Conservation (phyloP, 2,888 invertebrate genomes). For the Homarus gammarus region DNA sequence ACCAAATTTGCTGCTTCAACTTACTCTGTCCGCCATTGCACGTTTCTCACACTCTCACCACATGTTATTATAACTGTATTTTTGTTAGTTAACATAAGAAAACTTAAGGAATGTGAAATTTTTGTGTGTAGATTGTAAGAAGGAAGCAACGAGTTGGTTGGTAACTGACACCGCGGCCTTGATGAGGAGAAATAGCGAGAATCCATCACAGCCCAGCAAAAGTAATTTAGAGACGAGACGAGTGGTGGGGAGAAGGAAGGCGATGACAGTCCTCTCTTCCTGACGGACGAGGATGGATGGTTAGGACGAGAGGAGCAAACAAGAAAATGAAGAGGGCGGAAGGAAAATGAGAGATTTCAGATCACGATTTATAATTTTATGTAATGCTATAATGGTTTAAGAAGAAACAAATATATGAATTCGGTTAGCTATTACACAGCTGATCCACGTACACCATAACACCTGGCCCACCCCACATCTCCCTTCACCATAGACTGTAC, state of each 20-base stretch:
- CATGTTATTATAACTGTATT: too few relatives aligned
- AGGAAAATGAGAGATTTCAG: too few relatives aligned
- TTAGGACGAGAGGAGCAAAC: background rate
- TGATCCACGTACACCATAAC: too few relatives aligned
- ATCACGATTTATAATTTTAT: too few relatives aligned
- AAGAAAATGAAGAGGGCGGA: background rate
- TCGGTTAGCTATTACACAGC: too few relatives aligned
- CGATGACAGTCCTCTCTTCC: conserved; percentile 25
- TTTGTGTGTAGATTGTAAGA: background rate
- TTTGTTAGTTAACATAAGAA: too few relatives aligned
- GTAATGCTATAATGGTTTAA: too few relatives aligned
- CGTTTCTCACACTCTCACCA: background rate
- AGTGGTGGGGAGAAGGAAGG: conserved; percentile 21
- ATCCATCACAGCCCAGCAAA: conserved; percentile 48
- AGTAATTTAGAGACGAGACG: conserved; percentile 48
- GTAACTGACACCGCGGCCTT: background rate
- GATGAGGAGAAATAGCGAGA: conserved; percentile 52
- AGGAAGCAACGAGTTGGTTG: background rate
- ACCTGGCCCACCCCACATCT: too few relatives aligned
- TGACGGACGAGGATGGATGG: conserved; percentile 28
- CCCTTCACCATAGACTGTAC: too few relatives aligned
- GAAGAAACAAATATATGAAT: too few relatives aligned
- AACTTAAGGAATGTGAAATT: background rate
- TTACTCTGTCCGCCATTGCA: background rate
- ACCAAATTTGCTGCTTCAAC: background rate